These are phyloP conservation scores for Luperina testacea DNA, from an alignment of 2,888 invertebrate genomes.

Conservation along the genomic window DNA sequence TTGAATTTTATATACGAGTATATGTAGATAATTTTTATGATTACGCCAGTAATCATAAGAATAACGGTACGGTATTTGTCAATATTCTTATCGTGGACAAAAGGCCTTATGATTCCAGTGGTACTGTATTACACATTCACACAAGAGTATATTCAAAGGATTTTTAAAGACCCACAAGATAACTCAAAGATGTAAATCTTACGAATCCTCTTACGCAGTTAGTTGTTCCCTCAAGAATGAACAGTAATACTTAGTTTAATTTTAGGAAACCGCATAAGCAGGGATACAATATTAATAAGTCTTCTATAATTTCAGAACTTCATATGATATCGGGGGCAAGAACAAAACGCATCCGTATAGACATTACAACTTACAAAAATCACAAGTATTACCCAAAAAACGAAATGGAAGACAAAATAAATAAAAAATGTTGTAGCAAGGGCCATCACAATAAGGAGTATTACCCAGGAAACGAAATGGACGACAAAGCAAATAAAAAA, in stretches of 20 bases:
- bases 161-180: not conserved
- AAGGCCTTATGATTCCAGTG: not conserved
- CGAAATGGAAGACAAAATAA: slow-evolving; percentile 61
- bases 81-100: not conserved
- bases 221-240: not conserved
- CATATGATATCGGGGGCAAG: slow-evolving; percentile 77
- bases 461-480: slow-evolving; percentile 55
- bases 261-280: not conserved
- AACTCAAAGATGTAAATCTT: not conserved
- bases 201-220: no score
- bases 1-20: no score
- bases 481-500: slow-evolving; percentile 56
- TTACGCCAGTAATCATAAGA: no score
- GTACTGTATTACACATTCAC: not conserved
- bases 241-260: not conserved
- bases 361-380: slow-evolving; percentile 78
- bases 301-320: slow-evolving; percentile 51
- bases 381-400: slow-evolving; percentile 20
- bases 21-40: no score
- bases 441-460: slow-evolving; percentile 60
- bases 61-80: not conserved
- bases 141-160: not conserved
- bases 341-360: slow-evolving; percentile 74
- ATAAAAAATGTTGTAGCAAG: slow-evolving; percentile 57
- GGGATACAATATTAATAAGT: not conserved